Base-by-base conservation (phyloP, 2,113 vertebrate genomes). In the Psittacula cyanocephala region DNA sequence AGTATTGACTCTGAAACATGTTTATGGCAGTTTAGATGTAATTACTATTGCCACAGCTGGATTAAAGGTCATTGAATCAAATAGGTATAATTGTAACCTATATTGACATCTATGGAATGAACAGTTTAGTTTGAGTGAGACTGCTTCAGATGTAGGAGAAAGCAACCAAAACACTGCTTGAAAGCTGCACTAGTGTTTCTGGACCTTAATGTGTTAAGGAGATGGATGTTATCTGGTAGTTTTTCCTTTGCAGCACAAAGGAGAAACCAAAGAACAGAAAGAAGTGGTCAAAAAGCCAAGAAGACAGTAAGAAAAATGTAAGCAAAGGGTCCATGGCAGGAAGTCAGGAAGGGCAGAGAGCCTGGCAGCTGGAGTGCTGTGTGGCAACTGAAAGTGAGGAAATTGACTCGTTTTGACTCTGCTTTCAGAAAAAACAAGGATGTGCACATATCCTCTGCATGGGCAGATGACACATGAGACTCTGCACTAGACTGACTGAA, bases 381-480 rank as follows among this genome's bases (percentile, higher is more conserved):
- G 86, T 88, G 76, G 93, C 86, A 92, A 92, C 65, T 60, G 39
- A 23, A 84, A n/a, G 37, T 70, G 77, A 78, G 84, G 81, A 84
- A 84, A 94, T 39, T 49, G 50, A 43, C 25, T 55, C 46, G 20
- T 12, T 78, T 91, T 75, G 77, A 37, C 19, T 64, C 43, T n/a
- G 4, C 77, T 62, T 59, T 84, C 28, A 75, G 64, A 55, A 53
- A 75, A n/a, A 86, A 86, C n/a, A 84, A 89, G 55, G 65, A 46
- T 71, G 55, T 14, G 37, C 50, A 62, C 2, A 0, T 47, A 64
- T 25, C 62, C 17, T 85, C 39, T 65, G 27, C 33, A 39, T 8
- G 11, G 62, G 15, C 41, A 85, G 50, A 46, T 7, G 29, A 50
- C n/a, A 82, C 28, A 60, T 0, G 0, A 67, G 70, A 53, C 22